Evolutionary conservation across 2,888 invertebrate species (phyloP).

Genomic region (Linhomoeus sp.): DNA sequence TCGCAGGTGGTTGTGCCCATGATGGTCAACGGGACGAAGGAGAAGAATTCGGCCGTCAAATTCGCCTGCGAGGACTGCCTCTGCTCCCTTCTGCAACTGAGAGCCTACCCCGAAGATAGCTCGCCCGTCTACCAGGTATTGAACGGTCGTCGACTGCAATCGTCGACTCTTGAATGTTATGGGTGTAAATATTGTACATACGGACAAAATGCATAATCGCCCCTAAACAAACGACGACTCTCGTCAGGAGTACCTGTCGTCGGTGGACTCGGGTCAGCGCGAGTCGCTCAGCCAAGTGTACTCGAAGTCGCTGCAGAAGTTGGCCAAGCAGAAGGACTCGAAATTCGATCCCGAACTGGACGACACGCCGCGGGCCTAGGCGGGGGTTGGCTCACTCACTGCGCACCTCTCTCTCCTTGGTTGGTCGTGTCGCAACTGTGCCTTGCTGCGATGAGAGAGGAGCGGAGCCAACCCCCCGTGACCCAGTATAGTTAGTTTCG

Average conservation of each 20-base stretch:
- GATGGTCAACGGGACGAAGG: slow-evolving; percentile 91
- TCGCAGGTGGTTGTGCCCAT: slow-evolving; percentile 50
- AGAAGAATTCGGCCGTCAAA: slow-evolving; percentile 85
- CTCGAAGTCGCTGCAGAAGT: slow-evolving; percentile 62
- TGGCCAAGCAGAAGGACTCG: slow-evolving; percentile 43
- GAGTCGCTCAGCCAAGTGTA: slow-evolving; percentile 74
- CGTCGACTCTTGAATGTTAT: slow-evolving; percentile 1
- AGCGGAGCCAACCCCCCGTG: too few relatives aligned
- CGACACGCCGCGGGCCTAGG: too few relatives aligned
- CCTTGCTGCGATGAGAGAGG: too few relatives aligned
- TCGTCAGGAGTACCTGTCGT: slow-evolving; percentile 50
- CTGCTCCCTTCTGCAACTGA: too few relatives aligned
- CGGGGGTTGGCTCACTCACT: too few relatives aligned
- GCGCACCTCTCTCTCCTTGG: too few relatives aligned
- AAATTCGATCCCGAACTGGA: too few relatives aligned
- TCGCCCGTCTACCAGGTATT: slow-evolving; percentile 14
- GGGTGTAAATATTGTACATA: too few relatives aligned
- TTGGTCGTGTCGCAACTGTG: too few relatives aligned
- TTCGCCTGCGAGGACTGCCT: slow-evolving; percentile 59
- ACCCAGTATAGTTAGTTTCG: too few relatives aligned
- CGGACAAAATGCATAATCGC: too few relatives aligned
- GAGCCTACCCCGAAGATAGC: slow-evolving; percentile 28
- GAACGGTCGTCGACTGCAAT: not conserved
- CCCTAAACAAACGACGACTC: too few relatives aligned
- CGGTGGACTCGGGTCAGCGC: slow-evolving; percentile 64